Evolutionary conservation across 2,888 invertebrate species (phyloP), one percentile per base, ranked within the genome.

Genomic region (Eubasilissa splendida): DNA sequence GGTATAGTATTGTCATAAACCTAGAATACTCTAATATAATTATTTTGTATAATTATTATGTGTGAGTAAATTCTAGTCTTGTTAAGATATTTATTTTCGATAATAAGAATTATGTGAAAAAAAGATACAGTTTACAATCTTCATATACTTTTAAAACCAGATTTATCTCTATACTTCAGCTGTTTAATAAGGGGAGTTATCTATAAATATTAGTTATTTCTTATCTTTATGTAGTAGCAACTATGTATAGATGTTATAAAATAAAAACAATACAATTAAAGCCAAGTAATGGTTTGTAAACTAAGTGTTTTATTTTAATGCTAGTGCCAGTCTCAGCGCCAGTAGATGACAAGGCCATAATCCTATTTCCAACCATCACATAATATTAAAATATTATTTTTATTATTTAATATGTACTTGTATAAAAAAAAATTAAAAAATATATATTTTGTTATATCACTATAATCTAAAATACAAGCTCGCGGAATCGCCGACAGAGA

Each of bases 201-300:
- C 60, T 71, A 33, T 71, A 77, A 52, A 63, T 75, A 79, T 75
- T 66, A 70, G 68, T 73, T 73, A 77, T 78, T 80, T 77, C 60
- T 80, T 77, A 83, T 75, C 82, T 83, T 83, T 63, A 80, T 83
- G 90, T 86, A 81, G 83, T 82, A 82, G 85, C 87, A 88, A 88
- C 87, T 89, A 88, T 90, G 90, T 89, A 91, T 91, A 90, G 90
- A 90, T 90, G 90, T 90, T 90, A 90, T 81, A 78, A 82, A 77
- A 83, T 81, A 75, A 78, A 83, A 82, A 71, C 70, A 81, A 65
- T 78, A 77, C 78, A 80, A 80, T 68, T 73, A 82, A 80, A 82
- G 77, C 77, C 77, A 77, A 77, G 66, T 70, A 70, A 77, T 77
- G 77, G 77, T 77, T 70, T 77, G 65, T 76, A 76, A 76, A 73